phyloP scores from a whole-genome alignment of 2,113 vertebrate species.

The Laterallus jamaicensis region DNA sequence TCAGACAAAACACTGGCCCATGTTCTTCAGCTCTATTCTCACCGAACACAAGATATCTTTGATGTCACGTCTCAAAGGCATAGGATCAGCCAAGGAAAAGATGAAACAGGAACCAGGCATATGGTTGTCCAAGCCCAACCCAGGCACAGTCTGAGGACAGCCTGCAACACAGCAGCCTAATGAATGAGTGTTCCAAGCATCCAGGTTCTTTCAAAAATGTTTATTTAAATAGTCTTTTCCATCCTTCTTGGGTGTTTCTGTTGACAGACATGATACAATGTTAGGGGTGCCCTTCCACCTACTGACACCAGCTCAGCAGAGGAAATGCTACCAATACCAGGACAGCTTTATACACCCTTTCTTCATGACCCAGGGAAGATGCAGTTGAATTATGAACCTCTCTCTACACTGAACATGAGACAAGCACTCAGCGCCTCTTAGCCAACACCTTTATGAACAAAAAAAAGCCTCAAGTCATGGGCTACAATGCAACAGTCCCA shows the following conservation, averaged over 20 bases:
- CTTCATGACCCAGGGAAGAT: background rate
- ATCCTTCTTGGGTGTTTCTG: background rate
- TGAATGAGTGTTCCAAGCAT: background rate
- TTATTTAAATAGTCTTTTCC: background rate
- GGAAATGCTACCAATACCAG: fast-evolving
- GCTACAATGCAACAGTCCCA: background rate
- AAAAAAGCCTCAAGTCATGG: background rate
- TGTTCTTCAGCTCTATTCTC: background rate
- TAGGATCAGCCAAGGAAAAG: background rate
- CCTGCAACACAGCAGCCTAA: background rate
- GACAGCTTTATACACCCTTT: background rate
- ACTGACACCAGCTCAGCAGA: background rate
- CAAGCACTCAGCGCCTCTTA: background rate
- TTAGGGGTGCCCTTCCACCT: background rate
- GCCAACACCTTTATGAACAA: background rate
- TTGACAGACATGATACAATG: background rate
- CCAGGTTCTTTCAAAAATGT: background rate
- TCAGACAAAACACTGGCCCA: background rate
- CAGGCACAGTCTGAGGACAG: background rate
- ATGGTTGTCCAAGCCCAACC: background rate
- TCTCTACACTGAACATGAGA: background rate
- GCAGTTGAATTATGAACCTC: background rate
- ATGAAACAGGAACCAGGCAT: background rate
- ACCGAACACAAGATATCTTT: background rate
- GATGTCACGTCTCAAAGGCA: background rate